Evolutionary conservation across 2,888 invertebrate genomes (phyloP).

Genomic region (Netelia melanura): DNA sequence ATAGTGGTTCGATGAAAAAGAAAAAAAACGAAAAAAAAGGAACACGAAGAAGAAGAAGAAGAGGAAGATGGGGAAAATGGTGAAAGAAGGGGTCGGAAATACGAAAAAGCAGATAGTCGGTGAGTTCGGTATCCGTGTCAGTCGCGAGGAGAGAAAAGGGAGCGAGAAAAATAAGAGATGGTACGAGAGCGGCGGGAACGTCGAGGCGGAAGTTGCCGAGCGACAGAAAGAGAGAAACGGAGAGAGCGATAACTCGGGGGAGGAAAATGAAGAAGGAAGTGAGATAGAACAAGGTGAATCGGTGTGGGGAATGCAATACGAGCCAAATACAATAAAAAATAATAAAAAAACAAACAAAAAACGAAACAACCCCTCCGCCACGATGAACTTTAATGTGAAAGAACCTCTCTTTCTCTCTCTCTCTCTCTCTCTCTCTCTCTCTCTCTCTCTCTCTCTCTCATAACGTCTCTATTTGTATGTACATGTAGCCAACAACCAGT

Average conservation of each 20-base stretch:
- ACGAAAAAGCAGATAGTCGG: conserved; percentile 62
- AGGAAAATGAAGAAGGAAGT: conserved; percentile 37
- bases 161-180: conserved; percentile 66
- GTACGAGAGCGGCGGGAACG: conserved; percentile 56
- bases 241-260: conserved; percentile 41
- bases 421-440: not conserved
- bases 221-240: conserved; percentile 56
- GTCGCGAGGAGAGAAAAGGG: conserved; percentile 68
- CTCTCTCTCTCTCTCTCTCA: not conserved
- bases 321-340: conserved; percentile 47
- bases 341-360: conserved; percentile 33
- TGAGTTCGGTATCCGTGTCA: conserved; percentile 64
- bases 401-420: conserved; percentile 25
- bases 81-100: conserved; percentile 34
- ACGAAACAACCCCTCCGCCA: not conserved
- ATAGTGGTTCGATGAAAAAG: conserved; percentile 43
- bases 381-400: conserved; percentile 69
- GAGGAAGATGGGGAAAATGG: conserved; percentile 37
- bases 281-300: conserved; percentile 35
- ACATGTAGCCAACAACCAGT: conserved; percentile 6
- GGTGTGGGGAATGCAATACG: conserved; percentile 70
- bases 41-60: conserved; percentile 22
- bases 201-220: conserved; percentile 63
- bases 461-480: not conserved
- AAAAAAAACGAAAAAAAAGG: conserved; percentile 47